Evolutionary conservation across 37 sponge, comb jelly and placozoan genomes (phyloP).

Genomic region (Corticium candelabrum): DNA sequence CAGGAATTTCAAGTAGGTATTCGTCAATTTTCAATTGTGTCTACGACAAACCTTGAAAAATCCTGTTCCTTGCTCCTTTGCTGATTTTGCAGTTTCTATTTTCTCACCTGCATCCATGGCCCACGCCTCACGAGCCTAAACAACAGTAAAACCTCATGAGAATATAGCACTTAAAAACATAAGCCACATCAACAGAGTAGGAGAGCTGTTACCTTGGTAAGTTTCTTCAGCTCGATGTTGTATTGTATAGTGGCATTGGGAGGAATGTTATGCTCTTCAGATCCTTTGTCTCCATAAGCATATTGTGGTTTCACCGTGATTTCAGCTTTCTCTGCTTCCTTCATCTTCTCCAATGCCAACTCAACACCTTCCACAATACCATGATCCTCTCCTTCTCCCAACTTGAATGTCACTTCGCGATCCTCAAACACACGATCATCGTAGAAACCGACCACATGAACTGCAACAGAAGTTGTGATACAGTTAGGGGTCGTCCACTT

Average conservation of each 20-base stretch:
- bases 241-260: slow-evolving; percentile 52
- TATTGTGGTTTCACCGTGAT: slow-evolving; percentile 55
- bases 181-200: slow-evolving; percentile 10
- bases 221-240: slow-evolving; percentile 40
- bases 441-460: slow-evolving; percentile 49
- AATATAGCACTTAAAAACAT: background rate
- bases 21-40: background rate
- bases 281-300: slow-evolving; percentile 49
- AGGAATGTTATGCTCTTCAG: slow-evolving; percentile 41
- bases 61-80: slow-evolving; percentile 75
- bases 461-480: slow-evolving; percentile 20
- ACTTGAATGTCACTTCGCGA: slow-evolving; percentile 51
- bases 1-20: background rate
- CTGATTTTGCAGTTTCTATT: slow-evolving; percentile 36
- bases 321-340: slow-evolving; percentile 35
- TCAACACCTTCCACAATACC: slow-evolving; percentile 55
- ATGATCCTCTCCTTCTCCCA: slow-evolving; percentile 61
- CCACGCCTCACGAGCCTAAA: background rate
- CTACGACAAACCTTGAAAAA: slow-evolving; percentile 49
- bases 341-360: slow-evolving; percentile 74
- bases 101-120: slow-evolving; percentile 43
- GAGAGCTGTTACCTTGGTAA: slow-evolving; percentile 53
- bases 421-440: slow-evolving; percentile 62
- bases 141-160: background rate
- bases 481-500: no score